phyloP scores from a whole-genome alignment of 2,888 invertebrate species.

The Tricholauxania praeusta region DNA sequence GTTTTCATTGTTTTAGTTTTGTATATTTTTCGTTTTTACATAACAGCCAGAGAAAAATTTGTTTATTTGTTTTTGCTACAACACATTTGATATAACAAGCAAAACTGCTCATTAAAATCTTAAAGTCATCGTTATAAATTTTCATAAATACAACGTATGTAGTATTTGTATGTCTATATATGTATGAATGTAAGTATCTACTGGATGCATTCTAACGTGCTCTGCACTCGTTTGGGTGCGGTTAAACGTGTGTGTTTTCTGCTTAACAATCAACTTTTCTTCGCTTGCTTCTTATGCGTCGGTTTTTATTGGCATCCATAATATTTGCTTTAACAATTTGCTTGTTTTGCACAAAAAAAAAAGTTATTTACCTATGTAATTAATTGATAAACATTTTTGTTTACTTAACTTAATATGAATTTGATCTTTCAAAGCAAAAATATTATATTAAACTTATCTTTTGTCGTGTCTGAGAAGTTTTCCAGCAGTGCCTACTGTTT shows the following conservation, averaged over 20 bases:
- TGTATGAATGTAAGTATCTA: neutral
- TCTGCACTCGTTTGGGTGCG: neutral
- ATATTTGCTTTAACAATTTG: slow-evolving; percentile 8
- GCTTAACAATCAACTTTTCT: neutral
- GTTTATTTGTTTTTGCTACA: neutral
- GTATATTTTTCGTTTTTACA: neutral
- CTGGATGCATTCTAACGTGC: slow-evolving; percentile 19
- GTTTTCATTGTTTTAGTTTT: neutral
- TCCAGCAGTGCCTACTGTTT: too few relatives aligned
- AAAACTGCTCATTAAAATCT: neutral
- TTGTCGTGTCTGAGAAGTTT: too few relatives aligned
- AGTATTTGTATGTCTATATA: neutral
- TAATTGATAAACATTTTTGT: slow-evolving; percentile 14
- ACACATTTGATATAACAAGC: too few relatives aligned
- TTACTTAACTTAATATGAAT: neutral
- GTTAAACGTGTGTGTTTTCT: neutral
- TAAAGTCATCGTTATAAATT: neutral
- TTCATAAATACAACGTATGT: neutral
- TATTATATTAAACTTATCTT: too few relatives aligned
- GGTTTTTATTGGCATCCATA: neutral
- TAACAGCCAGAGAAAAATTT: neutral
- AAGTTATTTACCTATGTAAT: neutral
- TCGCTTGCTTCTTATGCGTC: neutral
- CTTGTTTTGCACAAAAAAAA: neutral
- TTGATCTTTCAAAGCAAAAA: too few relatives aligned